Conservation (phyloP, 2,113 vertebrate genomes). For the Phylloscopus whistleri region DNA sequence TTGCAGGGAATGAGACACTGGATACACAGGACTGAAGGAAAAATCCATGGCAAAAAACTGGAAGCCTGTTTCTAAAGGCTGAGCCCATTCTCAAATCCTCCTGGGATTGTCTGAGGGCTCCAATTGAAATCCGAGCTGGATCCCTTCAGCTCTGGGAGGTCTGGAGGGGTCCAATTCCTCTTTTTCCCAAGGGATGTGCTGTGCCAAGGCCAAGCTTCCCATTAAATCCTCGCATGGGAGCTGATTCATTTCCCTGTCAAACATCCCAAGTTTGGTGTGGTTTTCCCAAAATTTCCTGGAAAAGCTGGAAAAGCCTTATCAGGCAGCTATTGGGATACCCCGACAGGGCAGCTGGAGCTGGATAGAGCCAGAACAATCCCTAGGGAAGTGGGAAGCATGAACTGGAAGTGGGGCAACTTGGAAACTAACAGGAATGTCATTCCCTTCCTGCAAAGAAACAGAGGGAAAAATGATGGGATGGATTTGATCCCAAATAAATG, state of each 20-base stretch:
- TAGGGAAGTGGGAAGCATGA: not conserved
- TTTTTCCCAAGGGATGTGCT: accelerated
- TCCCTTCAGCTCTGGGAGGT: accelerated
- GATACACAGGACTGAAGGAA: not conserved
- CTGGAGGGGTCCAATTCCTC: not conserved
- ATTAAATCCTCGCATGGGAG: accelerated
- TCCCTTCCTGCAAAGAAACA: not conserved
- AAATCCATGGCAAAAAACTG: accelerated
- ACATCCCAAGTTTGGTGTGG: not conserved
- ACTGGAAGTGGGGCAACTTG: accelerated
- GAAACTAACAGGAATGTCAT: not conserved
- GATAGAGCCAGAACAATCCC: not conserved
- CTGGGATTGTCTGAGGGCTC: not conserved
- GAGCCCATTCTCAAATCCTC: not conserved
- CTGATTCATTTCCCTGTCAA: not conserved
- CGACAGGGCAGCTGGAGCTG: accelerated
- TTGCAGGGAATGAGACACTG: not conserved
- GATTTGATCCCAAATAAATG: not conserved
- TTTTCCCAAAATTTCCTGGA: not conserved
- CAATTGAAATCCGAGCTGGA: not conserved
- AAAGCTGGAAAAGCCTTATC: not conserved
- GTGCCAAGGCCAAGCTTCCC: not conserved
- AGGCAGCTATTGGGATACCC: not conserved
- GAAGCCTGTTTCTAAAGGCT: not conserved
- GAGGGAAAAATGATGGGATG: not conserved